phyloP scores from a whole-genome alignment of 1,140 invertebrate genomes.

The Chrysomallon squamiferum region DNA sequence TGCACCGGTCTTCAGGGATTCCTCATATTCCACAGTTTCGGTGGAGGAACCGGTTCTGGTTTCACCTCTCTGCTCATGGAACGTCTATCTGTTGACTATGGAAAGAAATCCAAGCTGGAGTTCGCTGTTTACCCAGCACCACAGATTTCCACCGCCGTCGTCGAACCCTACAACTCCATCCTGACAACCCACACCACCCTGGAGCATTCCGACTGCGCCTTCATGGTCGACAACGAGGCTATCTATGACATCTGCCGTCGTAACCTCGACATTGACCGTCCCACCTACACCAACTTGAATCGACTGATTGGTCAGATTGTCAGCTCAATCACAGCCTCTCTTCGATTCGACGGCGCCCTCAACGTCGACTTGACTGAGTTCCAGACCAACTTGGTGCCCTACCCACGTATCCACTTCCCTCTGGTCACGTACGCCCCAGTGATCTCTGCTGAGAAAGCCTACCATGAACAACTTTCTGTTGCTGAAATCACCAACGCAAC shows the following conservation, averaged over 20 bases:
- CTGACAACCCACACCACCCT: constrained; percentile 69
- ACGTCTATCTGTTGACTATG: constrained; percentile 77
- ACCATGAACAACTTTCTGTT: constrained; percentile 63
- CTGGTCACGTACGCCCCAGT: constrained; percentile 50
- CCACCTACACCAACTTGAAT: constrained; percentile 83
- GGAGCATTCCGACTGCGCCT: constrained; percentile 80
- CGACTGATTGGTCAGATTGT: constrained; percentile 76
- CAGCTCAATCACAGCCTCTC: constrained; percentile 69
- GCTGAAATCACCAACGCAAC: constrained; percentile 78
- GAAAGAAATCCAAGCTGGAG: constrained; percentile 73
- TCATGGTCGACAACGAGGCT: constrained; percentile 84
- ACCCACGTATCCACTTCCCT: constrained; percentile 53
- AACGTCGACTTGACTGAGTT: constrained; percentile 84
- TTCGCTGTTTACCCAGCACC: constrained; percentile 54
- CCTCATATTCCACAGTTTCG: constrained; percentile 29
- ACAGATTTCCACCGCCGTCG: constrained; percentile 34
- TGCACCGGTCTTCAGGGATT: constrained; percentile 43
- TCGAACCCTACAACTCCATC: constrained; percentile 64
- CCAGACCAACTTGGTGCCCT: constrained; percentile 64
- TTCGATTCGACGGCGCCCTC: constrained; percentile 84
- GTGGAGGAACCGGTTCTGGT: constrained; percentile 84
- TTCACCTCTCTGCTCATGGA: constrained; percentile 90
- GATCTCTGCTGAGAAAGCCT: constrained; percentile 53
- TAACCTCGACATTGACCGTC: constrained; percentile 73
- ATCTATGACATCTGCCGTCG: constrained; percentile 88